phyloP scores from a whole-genome alignment of 2,113 vertebrate species.

The Sinocyclocheilus rhinocerous region DNA sequence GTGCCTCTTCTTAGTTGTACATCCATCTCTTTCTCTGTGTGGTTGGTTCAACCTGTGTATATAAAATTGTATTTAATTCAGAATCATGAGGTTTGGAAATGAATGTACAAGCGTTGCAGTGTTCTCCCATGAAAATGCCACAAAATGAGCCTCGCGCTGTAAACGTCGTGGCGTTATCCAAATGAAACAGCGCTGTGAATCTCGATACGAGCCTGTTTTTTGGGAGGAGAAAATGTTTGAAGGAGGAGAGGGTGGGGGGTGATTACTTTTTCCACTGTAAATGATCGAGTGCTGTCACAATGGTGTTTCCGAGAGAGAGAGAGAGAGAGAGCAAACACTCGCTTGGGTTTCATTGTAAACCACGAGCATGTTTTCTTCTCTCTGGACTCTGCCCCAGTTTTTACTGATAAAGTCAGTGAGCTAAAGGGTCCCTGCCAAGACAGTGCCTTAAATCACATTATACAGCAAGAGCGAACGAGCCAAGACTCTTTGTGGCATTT shows the following conservation, averaged over 20 bases:
- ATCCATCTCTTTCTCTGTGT: not conserved
- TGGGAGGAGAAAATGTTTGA: not conserved
- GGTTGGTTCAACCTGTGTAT: conserved; percentile 20
- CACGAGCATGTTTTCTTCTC: conserved; percentile 22
- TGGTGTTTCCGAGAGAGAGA: not conserved
- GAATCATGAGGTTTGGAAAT: conserved; percentile 18
- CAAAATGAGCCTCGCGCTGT: not conserved
- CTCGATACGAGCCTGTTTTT: not conserved
- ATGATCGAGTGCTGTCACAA: conserved; percentile 31
- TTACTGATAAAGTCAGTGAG: conserved; percentile 44
- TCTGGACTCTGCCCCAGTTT: conserved; percentile 30
- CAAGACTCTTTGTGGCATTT: conserved; percentile 38
- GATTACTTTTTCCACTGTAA: conserved; percentile 14
- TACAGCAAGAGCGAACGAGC: conserved; percentile 8
- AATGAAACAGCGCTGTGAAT: not conserved
- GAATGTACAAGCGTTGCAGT: conserved; percentile 1
- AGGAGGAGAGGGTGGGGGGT: conserved; percentile 23
- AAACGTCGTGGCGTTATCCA: not conserved
- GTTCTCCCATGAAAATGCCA: not conserved
- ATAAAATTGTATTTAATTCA: conserved; percentile 36
- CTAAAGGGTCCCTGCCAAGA: conserved; percentile 30
- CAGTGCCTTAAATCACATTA: conserved; percentile 32
- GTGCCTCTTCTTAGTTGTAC: conserved; percentile 15
- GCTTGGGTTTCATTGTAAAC: conserved; percentile 40
- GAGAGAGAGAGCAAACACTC: conserved; percentile 9